Base-by-base conservation (phyloP, 2,113 vertebrate species). In the Sporophila hypoxantha region DNA sequence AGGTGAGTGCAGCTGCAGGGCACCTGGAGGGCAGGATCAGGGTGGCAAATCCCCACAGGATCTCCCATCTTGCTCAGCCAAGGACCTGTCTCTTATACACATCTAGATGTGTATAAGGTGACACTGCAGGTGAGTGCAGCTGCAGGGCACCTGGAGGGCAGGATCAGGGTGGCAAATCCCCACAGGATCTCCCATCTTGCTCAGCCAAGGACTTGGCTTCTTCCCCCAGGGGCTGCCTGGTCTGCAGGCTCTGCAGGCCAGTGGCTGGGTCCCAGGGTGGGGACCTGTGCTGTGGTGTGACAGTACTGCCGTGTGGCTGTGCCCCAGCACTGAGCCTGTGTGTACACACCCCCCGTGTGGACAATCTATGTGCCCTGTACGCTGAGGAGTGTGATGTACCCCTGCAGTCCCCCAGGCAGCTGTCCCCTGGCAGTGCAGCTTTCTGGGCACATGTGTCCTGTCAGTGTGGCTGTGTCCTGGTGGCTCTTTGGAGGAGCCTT, bases 81-180 rank as follows among this genome's bases (percentile, higher is more conserved):
- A n/a, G 27, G 3, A 1, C 18, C n/a, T n/a, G n/a, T n/a, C n/a
- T n/a, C n/a, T n/a, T n/a, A n/a, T n/a, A n/a, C n/a, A n/a, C n/a
- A n/a, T n/a, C n/a, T n/a, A n/a, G n/a, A n/a, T n/a, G n/a, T n/a
- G n/a, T n/a, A n/a, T n/a, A n/a, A n/a, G 27, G 29, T 15, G 10
- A 49, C 21, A 5, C 44, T 12, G 9, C 44, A 4, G 53, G 93
- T 95, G 74, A 93, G 94, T 15, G 29, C 56, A 34, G 37, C 18
- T 7, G 4, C 5, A 2, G 30, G 18, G 8, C 21, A 17, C 34
- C 14, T 0, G 0, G 17, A n/a, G 49, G n/a, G 8, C 25, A 18
- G 25, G 62, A 56, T 81, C 34, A 21, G 36, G 12, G 22, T 50
- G 34, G 21, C 39, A 56, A 52, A 69, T 14, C 12, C 55, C 26